A percentile compares a stretch with the other conserved stretches of the same genome.
phyloP scores from a whole-genome alignment of 2,888 invertebrate species.

The Eucriotettix oculatus region DNA sequence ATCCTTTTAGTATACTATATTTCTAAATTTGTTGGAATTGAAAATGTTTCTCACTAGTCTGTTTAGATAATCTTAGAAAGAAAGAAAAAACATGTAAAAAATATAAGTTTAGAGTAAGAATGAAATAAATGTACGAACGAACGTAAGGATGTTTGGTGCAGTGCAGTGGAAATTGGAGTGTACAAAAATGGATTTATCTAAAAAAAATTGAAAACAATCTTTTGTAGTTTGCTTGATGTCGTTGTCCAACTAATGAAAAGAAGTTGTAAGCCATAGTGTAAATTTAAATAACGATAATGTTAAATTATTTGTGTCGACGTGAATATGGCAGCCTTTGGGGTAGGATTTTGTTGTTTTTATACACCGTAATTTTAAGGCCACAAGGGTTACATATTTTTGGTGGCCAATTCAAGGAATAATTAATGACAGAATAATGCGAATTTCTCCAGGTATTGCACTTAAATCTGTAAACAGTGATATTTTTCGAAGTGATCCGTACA shows the following conservation, averaged over 20 bases:
- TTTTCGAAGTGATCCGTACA: too few relatives aligned
- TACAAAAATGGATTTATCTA: not conserved
- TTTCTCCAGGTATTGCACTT: too few relatives aligned
- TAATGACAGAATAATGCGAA: too few relatives aligned
- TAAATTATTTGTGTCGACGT: not conserved
- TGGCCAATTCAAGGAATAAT: too few relatives aligned
- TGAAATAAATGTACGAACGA: too few relatives aligned
- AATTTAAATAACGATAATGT: not conserved
- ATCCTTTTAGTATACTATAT: constrained; percentile 11
- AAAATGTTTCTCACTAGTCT: constrained; percentile 8
- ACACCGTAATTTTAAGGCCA: too few relatives aligned
- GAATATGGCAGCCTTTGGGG: too few relatives aligned
- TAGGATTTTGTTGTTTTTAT: too few relatives aligned
- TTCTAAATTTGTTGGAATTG: constrained; percentile 5
- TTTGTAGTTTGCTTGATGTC: not conserved
- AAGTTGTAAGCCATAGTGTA: not conserved
- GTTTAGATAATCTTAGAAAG: constrained; percentile 2
- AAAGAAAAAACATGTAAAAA: constrained; percentile 6
- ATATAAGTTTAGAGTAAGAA: not conserved
- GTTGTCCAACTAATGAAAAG: not conserved
- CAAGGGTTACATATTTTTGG: too few relatives aligned
- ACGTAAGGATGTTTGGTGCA: too few relatives aligned
- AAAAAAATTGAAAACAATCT: not conserved
- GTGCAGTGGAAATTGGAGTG: not conserved
- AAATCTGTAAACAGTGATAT: too few relatives aligned